These are phyloP conservation scores for Xylocampa areola DNA, from an alignment of 2,888 invertebrate species.

Conservation along the genomic window DNA sequence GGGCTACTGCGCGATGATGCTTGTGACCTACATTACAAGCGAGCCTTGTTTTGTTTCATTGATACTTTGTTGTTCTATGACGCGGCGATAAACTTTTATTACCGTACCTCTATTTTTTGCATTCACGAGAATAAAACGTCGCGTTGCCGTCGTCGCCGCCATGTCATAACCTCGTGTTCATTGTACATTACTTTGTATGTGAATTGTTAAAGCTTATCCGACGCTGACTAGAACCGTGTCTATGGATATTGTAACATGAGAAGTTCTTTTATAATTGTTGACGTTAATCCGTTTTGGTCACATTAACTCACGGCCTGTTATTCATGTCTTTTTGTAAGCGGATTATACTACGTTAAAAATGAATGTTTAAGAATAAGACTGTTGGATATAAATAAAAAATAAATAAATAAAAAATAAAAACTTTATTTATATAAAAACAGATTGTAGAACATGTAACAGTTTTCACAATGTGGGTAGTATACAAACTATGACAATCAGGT, in stretches of 20 bases:
- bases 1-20: conserved; percentile 64
- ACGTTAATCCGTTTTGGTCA: conserved; percentile 77
- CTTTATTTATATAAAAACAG: no score
- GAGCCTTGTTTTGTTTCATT: conserved; percentile 57
- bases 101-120: conserved; percentile 57
- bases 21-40: conserved; percentile 65
- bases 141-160: conserved; percentile 36
- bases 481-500: no score
- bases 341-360: conserved; percentile 44
- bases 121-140: conserved; percentile 52
- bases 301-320: conserved; percentile 71
- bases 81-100: conserved; percentile 59
- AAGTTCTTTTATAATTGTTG: conserved; percentile 69
- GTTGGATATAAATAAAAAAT: no score
- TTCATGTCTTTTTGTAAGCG: conserved; percentile 50
- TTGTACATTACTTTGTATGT: conserved; percentile 58
- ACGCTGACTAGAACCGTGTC: conserved; percentile 34
- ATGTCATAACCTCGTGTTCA: conserved; percentile 59
- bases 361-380: conserved; percentile 24
- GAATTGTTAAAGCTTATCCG: conserved; percentile 57
- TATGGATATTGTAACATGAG: conserved; percentile 45
- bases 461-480: no score
- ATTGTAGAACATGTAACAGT: no score
- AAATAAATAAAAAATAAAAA: no score
- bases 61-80: conserved; percentile 59